phyloP scores from a whole-genome alignment of 1,140 invertebrate genomes.

The Ooceraea biroi region DNA sequence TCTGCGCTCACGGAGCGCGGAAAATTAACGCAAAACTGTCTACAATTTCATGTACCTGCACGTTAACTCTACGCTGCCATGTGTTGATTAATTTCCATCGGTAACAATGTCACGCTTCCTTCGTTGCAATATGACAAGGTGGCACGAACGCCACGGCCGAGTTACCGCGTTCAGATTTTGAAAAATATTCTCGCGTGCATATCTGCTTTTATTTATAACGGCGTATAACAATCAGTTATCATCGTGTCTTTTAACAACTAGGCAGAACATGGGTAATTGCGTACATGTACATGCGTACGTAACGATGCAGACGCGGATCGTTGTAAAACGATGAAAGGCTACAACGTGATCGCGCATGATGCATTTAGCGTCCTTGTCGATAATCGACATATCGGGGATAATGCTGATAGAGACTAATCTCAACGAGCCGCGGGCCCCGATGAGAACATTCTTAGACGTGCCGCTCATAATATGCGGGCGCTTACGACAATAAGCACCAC shows the following conservation, averaged over 20 bases:
- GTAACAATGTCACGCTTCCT: background rate
- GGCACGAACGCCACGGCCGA: background rate
- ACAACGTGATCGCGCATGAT: slow-evolving; percentile 42
- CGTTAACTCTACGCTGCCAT: background rate
- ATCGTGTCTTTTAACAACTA: background rate
- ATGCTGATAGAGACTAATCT: slow-evolving; percentile 74
- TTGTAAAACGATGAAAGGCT: slow-evolving; percentile 55
- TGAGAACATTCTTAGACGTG: slow-evolving; percentile 73
- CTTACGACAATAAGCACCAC: slow-evolving; percentile 61
- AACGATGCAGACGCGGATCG: slow-evolving; percentile 43
- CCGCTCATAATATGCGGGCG: slow-evolving; percentile 61
- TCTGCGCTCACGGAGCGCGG: background rate
- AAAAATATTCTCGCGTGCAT: background rate
- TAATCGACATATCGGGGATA: slow-evolving; percentile 72
- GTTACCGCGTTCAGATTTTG: background rate
- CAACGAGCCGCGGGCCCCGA: slow-evolving; percentile 49
- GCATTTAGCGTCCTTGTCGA: slow-evolving; percentile 77
- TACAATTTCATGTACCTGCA: background rate
- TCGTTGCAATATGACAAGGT: slow-evolving; percentile 9
- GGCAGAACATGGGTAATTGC: background rate
- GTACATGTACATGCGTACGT: background rate
- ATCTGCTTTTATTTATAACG: slow-evolving; percentile 9
- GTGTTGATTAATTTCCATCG: background rate
- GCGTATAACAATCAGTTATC: background rate
- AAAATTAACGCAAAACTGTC: slow-evolving; percentile 45